Base-by-base conservation (phyloP, 2,888 invertebrate species). In the Agrochola lota region DNA sequence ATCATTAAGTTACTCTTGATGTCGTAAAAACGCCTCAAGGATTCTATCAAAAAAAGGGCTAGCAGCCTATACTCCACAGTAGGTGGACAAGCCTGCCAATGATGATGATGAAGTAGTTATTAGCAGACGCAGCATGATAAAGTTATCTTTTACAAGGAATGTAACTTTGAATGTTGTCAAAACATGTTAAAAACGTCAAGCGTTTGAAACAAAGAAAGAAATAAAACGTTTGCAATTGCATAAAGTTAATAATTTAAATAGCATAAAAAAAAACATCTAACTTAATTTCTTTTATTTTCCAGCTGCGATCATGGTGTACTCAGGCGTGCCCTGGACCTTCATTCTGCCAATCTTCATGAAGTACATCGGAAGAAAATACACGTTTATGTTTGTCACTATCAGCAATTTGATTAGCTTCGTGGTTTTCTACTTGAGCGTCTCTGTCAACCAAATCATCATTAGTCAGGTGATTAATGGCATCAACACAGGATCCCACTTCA, bases 361-460 rank as follows among this genome's bases (percentile, higher is more conserved):
- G 12, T 72, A 68, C 15, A 74, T 83, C 11, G 88, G 87, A 12
- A 68, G 88, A 57, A 88, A 86, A 75, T 76, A 66, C 7, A 79
- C 81, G 0, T 79, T 77, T 49, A 76, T 79, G 64, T 71, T 88
- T 43, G 71, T 85, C 20, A 79, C 79, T 40, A 43, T 79, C 20
- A 78, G 75, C n/a, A 78, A 66, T 46, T 20, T 87, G 5, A 71
- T 86, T 0, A 84, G 86, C 9, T 87, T 81, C 64, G 20, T 80
- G 0, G 40, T 87, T 8, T 85, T 89, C n/a, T 88, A 86, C 76
- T 86, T 66, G 9, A 87, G 88, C 40, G 74, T 52, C n/a, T 87
- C 75, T 23, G 71, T 90, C 30, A 85, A 77, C 15, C 85, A 90
- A 35, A 82, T 93, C 3, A 72, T 92, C 0, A 81, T 91, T 2